Evolutionary conservation across 2,113 vertebrate genomes (phyloP), one percentile per base, ranked within the genome.

Genomic region (Tychaedon coryphoeus): DNA sequence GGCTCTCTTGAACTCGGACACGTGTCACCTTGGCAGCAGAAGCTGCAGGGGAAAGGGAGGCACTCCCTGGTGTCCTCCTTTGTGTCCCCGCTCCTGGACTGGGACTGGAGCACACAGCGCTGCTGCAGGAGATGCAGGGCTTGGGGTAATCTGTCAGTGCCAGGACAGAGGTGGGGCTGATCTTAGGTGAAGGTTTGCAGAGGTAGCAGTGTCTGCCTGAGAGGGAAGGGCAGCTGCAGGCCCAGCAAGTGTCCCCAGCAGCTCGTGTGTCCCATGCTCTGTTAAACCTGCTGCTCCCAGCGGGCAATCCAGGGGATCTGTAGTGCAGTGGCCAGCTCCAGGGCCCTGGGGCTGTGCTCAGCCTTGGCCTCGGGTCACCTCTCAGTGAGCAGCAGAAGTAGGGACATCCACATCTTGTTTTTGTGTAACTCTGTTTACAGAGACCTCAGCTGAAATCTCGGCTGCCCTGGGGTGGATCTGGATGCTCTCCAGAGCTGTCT

Each of bases 381-480:
- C 51, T 73, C 47, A 17, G 13, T 11, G 69, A 84, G 69, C 45
- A 50, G 56, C 0, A 75, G 48, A n/a, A 79, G 54, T n/a, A 69
- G 76, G 42, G 62, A 86, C 28, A 9, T 40, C 54, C 19, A 12
- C 25, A 19, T 77, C 79, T 74, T 77, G 69, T 1, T 86, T 92
- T 87, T 53, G 48, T 64, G 42, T 66, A n/a, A n/a, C 22, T 78
- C 38, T 92, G 43, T 92, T 94, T 94, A 89, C 45, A 9, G 31
- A 87, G 80, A 54, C 56, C 50, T 73, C 33, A 23, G 14, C 0
- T 54, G 86, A 86, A 89, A 51, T 71, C 65, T 86, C 22, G 0
- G 38, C 87, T 95, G 92, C 92, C 90, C 70, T 0, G 2, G 43
- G 77, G 77, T 87, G 69, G 56, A 61, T 93, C 80, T 96, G 94